Percentiles rank a stretch among this genome's conserved stretches.
Conservation (phyloP, 2,113 vertebrate genomes). For the Leiothrix lutea region DNA sequence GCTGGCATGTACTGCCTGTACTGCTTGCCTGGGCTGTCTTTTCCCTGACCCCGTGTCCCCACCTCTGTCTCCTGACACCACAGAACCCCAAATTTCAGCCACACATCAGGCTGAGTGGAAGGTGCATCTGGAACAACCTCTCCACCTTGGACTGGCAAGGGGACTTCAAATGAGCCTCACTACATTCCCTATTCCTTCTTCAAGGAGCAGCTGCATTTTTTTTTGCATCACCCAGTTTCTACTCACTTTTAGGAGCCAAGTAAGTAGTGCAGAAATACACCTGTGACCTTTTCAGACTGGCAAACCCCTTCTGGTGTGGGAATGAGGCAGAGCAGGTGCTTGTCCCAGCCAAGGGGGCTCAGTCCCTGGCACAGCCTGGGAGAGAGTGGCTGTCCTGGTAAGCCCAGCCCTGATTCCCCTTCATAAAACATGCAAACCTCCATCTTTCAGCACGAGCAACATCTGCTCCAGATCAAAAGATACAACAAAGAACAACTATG, state of each 20-base stretch:
- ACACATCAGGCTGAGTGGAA: rapidly evolving
- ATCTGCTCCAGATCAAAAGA: conserved; percentile 51
- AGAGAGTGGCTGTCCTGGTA: neutral
- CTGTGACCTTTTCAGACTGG: neutral
- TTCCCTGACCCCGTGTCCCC: rapidly evolving
- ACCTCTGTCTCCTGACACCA: neutral
- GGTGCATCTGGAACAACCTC: neutral
- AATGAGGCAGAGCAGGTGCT: neutral
- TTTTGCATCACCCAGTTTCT: neutral
- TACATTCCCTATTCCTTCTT: neutral
- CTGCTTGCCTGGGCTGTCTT: too few species aligned
- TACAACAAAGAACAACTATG: conserved; percentile 28
- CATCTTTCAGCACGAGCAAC: neutral
- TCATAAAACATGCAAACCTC: conserved; percentile 27
- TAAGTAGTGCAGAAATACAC: neutral
- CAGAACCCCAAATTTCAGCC: neutral
- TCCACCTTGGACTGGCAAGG: neutral
- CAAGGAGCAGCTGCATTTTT: neutral
- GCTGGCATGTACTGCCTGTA: neutral
- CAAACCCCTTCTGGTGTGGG: neutral
- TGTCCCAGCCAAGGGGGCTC: neutral
- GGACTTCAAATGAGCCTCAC: neutral
- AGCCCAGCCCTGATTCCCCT: neutral
- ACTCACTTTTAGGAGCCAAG: neutral
- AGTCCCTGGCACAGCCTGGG: neutral